Conservation (phyloP, 2,888 invertebrate species). For the Rhamphomyia laevipes region DNA sequence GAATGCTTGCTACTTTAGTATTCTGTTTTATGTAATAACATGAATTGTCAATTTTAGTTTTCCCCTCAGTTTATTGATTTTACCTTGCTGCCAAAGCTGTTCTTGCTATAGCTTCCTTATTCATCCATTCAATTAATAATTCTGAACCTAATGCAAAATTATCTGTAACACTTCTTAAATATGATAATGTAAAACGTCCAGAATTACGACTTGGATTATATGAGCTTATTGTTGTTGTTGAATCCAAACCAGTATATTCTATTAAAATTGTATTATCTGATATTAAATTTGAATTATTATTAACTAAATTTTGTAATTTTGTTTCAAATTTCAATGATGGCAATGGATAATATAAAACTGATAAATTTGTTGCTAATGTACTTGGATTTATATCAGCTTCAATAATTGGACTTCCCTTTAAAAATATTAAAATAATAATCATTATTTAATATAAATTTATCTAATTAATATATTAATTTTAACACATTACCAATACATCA, state of each 20-base stretch:
- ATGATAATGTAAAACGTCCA: constrained; percentile 30
- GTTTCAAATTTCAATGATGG: constrained; percentile 19
- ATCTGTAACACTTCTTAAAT: constrained; percentile 28
- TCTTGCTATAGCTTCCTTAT: constrained; percentile 20
- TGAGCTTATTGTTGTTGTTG: constrained; percentile 28
- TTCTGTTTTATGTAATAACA: too few species aligned
- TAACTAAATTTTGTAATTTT: constrained; percentile 23
- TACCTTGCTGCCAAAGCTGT: constrained; percentile 27
- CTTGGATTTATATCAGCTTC: constrained; percentile 34
- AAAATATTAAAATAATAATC: not conserved
- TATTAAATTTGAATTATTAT: constrained; percentile 12
- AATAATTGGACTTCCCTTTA: constrained; percentile 31
- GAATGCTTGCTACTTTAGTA: too few species aligned
- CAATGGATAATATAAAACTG: constrained; percentile 29
- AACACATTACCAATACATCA: constrained; percentile 27
- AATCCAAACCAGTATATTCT: constrained; percentile 23
- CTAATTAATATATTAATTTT: not conserved
- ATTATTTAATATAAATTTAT: not conserved
- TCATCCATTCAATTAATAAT: constrained; percentile 30
- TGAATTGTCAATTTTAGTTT: not conserved
- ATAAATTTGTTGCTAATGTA: constrained; percentile 31
- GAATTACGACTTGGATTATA: constrained; percentile 26
- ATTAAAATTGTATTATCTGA: constrained; percentile 23
- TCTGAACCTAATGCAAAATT: constrained; percentile 31
- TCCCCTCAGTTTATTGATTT: not conserved